Evolutionary conservation across 1,140 invertebrate genomes (phyloP).

Genomic region (Tetraneura akinire): DNA sequence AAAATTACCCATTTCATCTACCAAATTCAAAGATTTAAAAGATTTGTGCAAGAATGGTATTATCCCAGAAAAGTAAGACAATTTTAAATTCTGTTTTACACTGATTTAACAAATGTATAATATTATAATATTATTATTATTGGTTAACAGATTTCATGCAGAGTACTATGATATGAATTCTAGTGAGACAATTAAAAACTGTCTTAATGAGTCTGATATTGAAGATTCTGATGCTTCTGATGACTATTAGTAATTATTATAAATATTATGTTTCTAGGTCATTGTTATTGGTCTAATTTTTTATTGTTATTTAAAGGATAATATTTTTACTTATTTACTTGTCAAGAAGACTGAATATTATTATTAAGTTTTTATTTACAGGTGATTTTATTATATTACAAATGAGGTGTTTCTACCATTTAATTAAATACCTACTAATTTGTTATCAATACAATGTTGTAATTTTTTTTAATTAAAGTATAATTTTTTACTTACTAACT

Average conservation of each 20-base stretch:
- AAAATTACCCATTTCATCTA: conserved; percentile 18
- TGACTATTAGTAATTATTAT: conserved; percentile 28
- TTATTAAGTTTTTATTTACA: conserved; percentile 25
- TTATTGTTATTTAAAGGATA: conserved; percentile 9
- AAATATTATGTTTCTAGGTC: conserved; percentile 15
- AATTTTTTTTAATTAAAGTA: background rate
- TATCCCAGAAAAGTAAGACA: conserved; percentile 14
- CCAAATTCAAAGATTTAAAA: background rate
- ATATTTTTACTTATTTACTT: conserved; percentile 21
- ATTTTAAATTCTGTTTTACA: conserved; percentile 10
- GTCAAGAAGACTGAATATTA: conserved; percentile 22
- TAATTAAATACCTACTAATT: background rate
- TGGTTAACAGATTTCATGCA: conserved; percentile 7
- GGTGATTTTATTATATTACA: conserved; percentile 4
- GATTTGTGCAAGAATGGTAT: conserved; percentile 17
- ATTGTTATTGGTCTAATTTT: conserved; percentile 14
- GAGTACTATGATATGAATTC: conserved; percentile 26
- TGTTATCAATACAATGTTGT: conserved; percentile 3
- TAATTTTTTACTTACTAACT: background rate
- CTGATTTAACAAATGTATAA: conserved; percentile 14
- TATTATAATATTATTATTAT: conserved; percentile 3
- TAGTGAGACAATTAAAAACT: conserved; percentile 10
- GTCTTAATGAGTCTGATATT: conserved; percentile 8
- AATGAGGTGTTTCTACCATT: background rate
- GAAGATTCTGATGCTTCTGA: conserved; percentile 17